Conservation (phyloP, 1,140 invertebrate genomes). For the Brachionus koreanus region DNA sequence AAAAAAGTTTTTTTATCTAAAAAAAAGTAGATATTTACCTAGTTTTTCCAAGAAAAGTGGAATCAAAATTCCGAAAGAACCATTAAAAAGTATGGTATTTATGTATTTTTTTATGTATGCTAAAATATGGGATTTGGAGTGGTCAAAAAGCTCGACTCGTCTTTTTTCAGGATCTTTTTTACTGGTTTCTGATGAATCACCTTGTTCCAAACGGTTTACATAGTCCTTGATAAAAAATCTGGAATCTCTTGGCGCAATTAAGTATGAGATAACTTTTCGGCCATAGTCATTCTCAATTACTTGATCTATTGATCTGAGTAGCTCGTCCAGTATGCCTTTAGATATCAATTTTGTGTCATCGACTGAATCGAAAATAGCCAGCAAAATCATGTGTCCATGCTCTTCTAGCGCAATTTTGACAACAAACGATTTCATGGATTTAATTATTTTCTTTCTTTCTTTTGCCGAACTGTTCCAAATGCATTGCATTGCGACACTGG, state of each 20-base stretch:
- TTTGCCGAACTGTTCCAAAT: slow-evolving; percentile 82
- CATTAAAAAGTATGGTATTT: not conserved
- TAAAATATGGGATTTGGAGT: slow-evolving; percentile 64
- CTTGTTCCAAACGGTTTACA: slow-evolving; percentile 67
- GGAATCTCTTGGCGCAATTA: slow-evolving; percentile 73
- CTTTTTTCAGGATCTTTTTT: slow-evolving; percentile 72
- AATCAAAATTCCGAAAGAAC: not conserved
- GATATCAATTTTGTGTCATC: slow-evolving; percentile 86
- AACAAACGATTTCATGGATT: slow-evolving; percentile 74
- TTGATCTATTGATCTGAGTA: slow-evolving; percentile 69
- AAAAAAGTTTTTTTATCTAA: not conserved
- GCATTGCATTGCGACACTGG: slow-evolving; percentile 72
- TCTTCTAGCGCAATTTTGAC: slow-evolving; percentile 75
- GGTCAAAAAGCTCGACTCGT: slow-evolving; percentile 68
- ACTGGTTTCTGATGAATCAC: slow-evolving; percentile 63
- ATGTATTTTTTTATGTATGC: slow-evolving; percentile 63
- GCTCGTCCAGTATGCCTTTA: slow-evolving; percentile 68
- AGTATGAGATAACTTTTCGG: slow-evolving; percentile 68
- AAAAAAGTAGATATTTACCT: not conserved
- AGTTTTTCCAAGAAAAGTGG: slow-evolving; percentile 35
- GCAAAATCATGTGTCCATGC: slow-evolving; percentile 74
- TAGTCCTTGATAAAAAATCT: slow-evolving; percentile 71
- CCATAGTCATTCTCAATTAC: slow-evolving; percentile 68
- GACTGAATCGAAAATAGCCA: slow-evolving; percentile 79
- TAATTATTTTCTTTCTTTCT: slow-evolving; percentile 68